Base-by-base conservation (phyloP, 2,797 vertebrate genomes). In the Urophycis tenuis region DNA sequence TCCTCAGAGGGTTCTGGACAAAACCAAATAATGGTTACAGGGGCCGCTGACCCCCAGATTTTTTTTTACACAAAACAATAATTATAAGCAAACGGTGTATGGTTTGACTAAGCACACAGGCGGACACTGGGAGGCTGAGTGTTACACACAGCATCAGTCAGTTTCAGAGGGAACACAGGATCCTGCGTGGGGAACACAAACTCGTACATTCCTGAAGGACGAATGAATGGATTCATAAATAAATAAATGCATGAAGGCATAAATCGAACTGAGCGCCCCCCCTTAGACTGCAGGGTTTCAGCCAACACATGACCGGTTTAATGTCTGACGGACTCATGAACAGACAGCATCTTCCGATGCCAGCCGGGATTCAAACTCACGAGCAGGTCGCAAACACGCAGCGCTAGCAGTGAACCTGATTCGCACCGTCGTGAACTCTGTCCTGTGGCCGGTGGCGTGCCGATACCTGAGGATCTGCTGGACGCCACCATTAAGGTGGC, bases 11-110 rank as follows among this genome's bases (percentile, higher is more conserved):
- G 80, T 90, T 53, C 88, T 86, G 88, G 89, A 89, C 89, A 88
- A 92, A 93, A 90, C 87, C 88, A 92, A 94, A 90, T 93, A 93
- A 93, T 92, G 92, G 92, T 93, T 92, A 31, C 25, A 93, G 90
- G 86, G 92, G 93, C 89, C 91, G 90, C 87, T 81, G 90, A 92
- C 92, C 92, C 45, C 85, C 86, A 86, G 85, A 89, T 89, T 89
- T 91, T 89, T 89, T 91, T 88, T 81, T 30, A 87, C 91, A 89
- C 88, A 91, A 91, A 92, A 85, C 89, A 90, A 91, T 93, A 93
- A 94, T 93, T 92, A 93, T 85, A 88, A 88, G 78, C 85, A 81
- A 78, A 75, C 80, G 33, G 81, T 69, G 74, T 82, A 89, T 85
- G 87, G 86, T 79, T 83, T 82, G 80, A 87, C 88, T 89, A 86